Conservation (phyloP, 2,797 vertebrate genomes). For the Capromys pilorides region DNA sequence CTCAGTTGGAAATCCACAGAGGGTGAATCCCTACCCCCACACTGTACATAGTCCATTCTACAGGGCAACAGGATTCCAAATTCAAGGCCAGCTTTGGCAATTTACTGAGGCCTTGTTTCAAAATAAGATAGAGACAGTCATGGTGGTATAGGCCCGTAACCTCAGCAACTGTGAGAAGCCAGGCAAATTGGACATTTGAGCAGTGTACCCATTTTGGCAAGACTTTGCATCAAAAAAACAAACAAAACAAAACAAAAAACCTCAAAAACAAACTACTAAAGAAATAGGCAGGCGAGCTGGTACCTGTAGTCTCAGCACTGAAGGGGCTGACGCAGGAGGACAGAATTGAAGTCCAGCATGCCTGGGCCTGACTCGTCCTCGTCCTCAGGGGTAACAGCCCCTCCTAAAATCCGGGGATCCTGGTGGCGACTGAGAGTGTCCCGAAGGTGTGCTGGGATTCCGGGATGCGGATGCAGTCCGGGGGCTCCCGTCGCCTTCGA, state of each 20-base stretch:
- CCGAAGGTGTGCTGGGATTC: no score
- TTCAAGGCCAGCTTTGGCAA: neutral
- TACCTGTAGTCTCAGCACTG: no score
- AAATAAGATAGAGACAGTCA: neutral
- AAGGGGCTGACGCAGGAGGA: neutral
- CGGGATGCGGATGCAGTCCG: no score
- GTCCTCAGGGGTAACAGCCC: neutral
- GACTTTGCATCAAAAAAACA: neutral
- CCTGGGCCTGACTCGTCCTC: neutral
- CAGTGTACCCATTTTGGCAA: neutral
- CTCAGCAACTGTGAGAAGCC: neutral
- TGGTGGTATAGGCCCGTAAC: neutral
- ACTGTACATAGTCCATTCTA: neutral
- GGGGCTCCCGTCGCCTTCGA: no score
- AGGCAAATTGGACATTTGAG: neutral
- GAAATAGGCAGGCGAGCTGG: neutral
- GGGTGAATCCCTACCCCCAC: neutral
- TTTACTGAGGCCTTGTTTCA: neutral
- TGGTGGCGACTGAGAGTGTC: no score
- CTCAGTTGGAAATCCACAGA: neutral
- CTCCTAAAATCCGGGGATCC: neutral
- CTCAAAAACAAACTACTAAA: neutral
- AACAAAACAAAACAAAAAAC: no score
- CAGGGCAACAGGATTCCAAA: neutral
- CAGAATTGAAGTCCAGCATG: neutral